Evolutionary conservation across 2,113 vertebrate genomes (phyloP), one percentile per base, ranked within the genome.

Genomic region (Malurus alboscapulatus): DNA sequence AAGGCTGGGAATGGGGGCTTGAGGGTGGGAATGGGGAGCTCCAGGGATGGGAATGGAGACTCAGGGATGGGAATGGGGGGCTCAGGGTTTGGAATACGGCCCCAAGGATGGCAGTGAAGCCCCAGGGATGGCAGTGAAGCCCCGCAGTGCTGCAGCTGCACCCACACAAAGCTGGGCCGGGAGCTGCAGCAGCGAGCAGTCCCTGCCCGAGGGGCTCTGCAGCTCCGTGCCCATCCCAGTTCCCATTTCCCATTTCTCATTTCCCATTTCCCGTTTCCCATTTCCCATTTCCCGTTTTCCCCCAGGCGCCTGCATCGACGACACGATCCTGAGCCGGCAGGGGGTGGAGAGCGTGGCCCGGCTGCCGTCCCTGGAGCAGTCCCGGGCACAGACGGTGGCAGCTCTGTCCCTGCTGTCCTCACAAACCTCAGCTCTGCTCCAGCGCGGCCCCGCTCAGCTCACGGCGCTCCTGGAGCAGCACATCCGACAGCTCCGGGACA

Each of bases 301-400:
- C 34, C 4, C 97, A 99, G 99, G 98, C 8, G 99, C 97, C 94
- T 99, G 98, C 84, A 90, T 99, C 12, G 99, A 99, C 6, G 68
- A 98, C 97, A 98, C 97, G 4, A 95, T 99, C 96, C 97, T 99
- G 96, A 99, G 99, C 54, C 96, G 72, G 15, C 97, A 98, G 86
- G 99, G 99, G 0, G 77, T 99, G 45, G 22, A 98, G 87, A 96
- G 62, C 84, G 98, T 98, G 2, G 97, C 99, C 96, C 99, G 97
- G 55, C 97, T 99, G 82, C 98, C 98, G 0, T 89, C 98, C 1
- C 45, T 98, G 96, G 90, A 95, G 9, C 72, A 92, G 1, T 57
- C 96, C 9, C 99, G 97, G 69, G 98, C 98, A 0, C 97, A 99
- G 88, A 95, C 98, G 15, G 97, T 98, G 10, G 98, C 98, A 7